phyloP scores from a whole-genome alignment of 1,140 invertebrate genomes.

The Acromyrmex charruanus region DNA sequence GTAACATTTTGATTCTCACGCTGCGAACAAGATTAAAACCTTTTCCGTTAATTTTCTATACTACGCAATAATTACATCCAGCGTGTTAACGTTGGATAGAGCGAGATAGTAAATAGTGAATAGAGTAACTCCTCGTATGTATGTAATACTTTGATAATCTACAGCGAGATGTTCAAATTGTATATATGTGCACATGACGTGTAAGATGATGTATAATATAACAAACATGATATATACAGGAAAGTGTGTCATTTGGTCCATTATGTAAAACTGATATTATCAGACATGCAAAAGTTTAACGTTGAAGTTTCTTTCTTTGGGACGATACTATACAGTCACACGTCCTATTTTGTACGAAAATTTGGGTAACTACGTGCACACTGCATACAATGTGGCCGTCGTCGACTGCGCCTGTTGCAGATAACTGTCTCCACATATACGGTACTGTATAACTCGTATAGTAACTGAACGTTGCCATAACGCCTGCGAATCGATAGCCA shows the following conservation, averaged over 20 bases:
- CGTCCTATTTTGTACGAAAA: slow-evolving; percentile 32
- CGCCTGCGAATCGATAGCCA: slow-evolving; percentile 58
- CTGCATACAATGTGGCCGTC: slow-evolving; percentile 32
- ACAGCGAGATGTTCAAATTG: background rate
- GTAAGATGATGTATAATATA: background rate
- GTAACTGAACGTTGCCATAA: slow-evolving; percentile 55
- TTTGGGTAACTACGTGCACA: slow-evolving; percentile 33
- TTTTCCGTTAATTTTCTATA: slow-evolving; percentile 34
- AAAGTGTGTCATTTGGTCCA: background rate
- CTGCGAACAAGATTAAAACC: slow-evolving; percentile 35
- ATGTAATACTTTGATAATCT: background rate
- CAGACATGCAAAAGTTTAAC: slow-evolving; percentile 1
- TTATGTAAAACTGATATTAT: slow-evolving; percentile 3
- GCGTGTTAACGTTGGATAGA: background rate
- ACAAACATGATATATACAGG: background rate
- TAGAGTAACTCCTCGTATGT: background rate
- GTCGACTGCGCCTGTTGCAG: slow-evolving; percentile 55
- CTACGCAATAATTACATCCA: background rate
- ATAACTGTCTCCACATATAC: slow-evolving; percentile 50
- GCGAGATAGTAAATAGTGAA: background rate
- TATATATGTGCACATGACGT: background rate
- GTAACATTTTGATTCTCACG: slow-evolving; percentile 51
- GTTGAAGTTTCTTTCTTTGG: background rate
- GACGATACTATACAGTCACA: background rate
- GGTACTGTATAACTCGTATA: slow-evolving; percentile 20